A percentile compares a stretch with the other conserved stretches of the same genome.
phyloP scores from a whole-genome alignment of 2,888 invertebrate genomes.

The Nematopogon swammerdamellus region DNA sequence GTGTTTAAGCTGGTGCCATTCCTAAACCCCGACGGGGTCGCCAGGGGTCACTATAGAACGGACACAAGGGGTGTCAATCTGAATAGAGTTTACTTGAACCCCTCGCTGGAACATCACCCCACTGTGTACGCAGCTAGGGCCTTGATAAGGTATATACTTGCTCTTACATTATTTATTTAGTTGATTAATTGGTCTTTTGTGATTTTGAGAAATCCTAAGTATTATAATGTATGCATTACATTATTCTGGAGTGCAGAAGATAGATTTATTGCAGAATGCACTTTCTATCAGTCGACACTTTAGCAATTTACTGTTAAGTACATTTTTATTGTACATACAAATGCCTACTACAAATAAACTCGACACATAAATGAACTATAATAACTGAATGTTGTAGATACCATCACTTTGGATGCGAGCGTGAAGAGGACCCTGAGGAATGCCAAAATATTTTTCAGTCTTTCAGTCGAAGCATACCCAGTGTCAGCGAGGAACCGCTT shows the following conservation, averaged over 20 bases:
- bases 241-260: too few relatives aligned
- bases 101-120: conserved; percentile 71
- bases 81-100: conserved; percentile 82
- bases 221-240: conserved; percentile 1
- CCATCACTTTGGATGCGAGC: conserved; percentile 65
- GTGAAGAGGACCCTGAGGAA: conserved; percentile 51
- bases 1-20: conserved; percentile 91
- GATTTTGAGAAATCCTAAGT: background rate
- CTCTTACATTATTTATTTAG: conserved; percentile 19
- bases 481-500: too few relatives aligned
- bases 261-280: too few relatives aligned
- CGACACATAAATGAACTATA: too few relatives aligned
- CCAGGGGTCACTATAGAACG: conserved; percentile 80
- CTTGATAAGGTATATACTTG: conserved; percentile 64
- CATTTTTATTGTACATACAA: too few relatives aligned
- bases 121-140: conserved; percentile 83
- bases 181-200: conserved; percentile 1
- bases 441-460: too few relatives aligned
- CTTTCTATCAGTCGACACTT: too few relatives aligned
- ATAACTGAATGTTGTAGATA: conserved; percentile 56
- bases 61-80: conserved; percentile 86
- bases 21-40: conserved; percentile 89
- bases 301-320: too few relatives aligned
- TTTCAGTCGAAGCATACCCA: too few relatives aligned
- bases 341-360: too few relatives aligned